Evolutionary conservation across 2,888 invertebrate genomes (phyloP), one percentile per base, ranked within the genome.

Genomic region (Mycalesis mineus): DNA sequence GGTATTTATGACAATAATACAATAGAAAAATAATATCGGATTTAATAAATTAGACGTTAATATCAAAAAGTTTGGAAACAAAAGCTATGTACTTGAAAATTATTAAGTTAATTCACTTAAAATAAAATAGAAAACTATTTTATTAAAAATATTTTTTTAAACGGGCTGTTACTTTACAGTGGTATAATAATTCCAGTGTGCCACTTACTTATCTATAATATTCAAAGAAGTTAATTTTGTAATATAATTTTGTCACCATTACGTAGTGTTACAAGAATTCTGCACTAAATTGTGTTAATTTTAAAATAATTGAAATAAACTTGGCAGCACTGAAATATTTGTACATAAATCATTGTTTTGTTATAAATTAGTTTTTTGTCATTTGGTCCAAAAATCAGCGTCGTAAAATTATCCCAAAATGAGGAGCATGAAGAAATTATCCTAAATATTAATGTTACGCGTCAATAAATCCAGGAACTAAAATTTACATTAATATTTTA

Each of bases 251-350:
- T 44, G 28, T 28, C 31, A 47, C 9, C 33, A 15, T 33, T 31
- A 47, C 5, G n/a, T n/a, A n/a, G n/a, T n/a, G n/a, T n/a, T n/a
- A n/a, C 14, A 47, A 31, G 33, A 33, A 47, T 14, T 47, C 14
- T 11, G 31, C 11, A 22, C 17, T 17, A 4, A 31, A 47, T 13
- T 14, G 33, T 33, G 31, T 14, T 14, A n/a, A n/a, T n/a, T n/a
- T n/a, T n/a, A n/a, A n/a, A n/a, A 14, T 31, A 33, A 47, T 15
- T 47, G 33, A 47, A 14, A 47, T 14, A 15, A 31, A 45, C 5
- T 6, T 33, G 47, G 33, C 47, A 47, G 11, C 47, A 47, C 47
- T 47, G 47, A 47, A 47, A 47, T 33, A 33, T 47, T 47, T 44
- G 28, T 44, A 44, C 13, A 28, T 42, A 42, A 28, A 2, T 22